Evolutionary conservation across 2,113 vertebrate species (phyloP), one percentile per base, ranked within the genome.

Genomic region (Mus spicilegus): DNA sequence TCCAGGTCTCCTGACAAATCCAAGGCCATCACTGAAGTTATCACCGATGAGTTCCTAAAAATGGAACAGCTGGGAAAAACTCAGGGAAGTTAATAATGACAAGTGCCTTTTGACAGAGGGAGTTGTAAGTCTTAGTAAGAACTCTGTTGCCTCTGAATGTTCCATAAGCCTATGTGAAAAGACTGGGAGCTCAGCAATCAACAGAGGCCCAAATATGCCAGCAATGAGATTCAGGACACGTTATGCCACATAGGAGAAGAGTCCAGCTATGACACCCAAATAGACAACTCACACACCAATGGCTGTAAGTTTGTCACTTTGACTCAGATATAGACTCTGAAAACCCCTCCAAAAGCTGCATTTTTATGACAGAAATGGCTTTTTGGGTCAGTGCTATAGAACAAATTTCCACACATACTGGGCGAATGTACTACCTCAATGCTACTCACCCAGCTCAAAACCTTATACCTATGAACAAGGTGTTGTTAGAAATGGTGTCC

Each of bases 121-220:
- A 49, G 76, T 65, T 17, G 72, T 11, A 81, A 70, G 78, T 88
- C 36, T 7, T 9, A 51, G 63, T 1, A 89, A 90, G 87, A 22
- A 4, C 61, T 82, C 42, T 46, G 39, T 61, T 58, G 46, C 42
- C 20, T 88, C 91, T 42, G 65, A 95, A 97, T 93, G 56, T 69
- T 20, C 39, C 39, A 51, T 39, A 93, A 69, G 13, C 3, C 28
- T 70, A 39, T 33, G 16, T 28, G 82, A 58, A 93, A 91, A 93
- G 26, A 78, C 24, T 14, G 12, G 58, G 33, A 11, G 46, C 73
- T 96, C 24, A n/a, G 9, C 28, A 93, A 67, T 65, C 72, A 69
- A 82, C 93, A 89, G 49, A 75, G 3, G 33, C 28, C n/a, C 24
- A 17, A 8, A 24, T 5, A 16, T 56, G n/a, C 7, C 56, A 89